These are phyloP conservation scores for Helleia helle DNA, from an alignment of 2,888 invertebrate species.

Conservation along the genomic window DNA sequence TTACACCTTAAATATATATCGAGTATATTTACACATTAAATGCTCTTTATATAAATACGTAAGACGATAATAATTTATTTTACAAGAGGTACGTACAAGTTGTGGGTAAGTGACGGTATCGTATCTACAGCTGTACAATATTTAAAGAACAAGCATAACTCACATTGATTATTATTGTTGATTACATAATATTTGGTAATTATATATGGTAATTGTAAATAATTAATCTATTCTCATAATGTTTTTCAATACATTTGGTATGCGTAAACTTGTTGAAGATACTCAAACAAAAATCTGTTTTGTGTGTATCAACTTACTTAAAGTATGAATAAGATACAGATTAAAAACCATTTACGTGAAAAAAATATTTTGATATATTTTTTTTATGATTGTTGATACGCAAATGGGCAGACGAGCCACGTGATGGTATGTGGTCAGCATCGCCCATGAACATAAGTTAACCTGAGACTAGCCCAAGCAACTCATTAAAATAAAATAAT, in stretches of 20 bases:
- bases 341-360: too few relatives aligned
- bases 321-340: background rate
- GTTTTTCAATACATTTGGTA: constrained; percentile 13
- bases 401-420: too few relatives aligned
- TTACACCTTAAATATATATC: constrained; percentile 52
- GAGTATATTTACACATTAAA: constrained; percentile 49
- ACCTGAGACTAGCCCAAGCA: too few relatives aligned
- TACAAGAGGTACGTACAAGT: constrained; percentile 22
- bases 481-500: too few relatives aligned
- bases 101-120: constrained; percentile 15
- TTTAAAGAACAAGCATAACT: constrained; percentile 19
- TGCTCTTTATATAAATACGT: constrained; percentile 24
- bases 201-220: constrained; percentile 3
- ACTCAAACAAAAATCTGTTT: too few relatives aligned
- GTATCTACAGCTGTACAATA: constrained; percentile 22
- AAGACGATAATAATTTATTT: constrained; percentile 35
- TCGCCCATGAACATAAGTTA: too few relatives aligned
- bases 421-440: too few relatives aligned
- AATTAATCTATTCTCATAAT: constrained; percentile 5
- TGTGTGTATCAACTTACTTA: too few relatives aligned
- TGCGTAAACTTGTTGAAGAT: too few relatives aligned
- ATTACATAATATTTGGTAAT: constrained; percentile 1
- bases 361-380: too few relatives aligned
- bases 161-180: constrained; percentile 2
- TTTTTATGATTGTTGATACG: too few relatives aligned